phyloP scores from a whole-genome alignment of 2,797 vertebrate species.

The Sciurus vulgaris region DNA sequence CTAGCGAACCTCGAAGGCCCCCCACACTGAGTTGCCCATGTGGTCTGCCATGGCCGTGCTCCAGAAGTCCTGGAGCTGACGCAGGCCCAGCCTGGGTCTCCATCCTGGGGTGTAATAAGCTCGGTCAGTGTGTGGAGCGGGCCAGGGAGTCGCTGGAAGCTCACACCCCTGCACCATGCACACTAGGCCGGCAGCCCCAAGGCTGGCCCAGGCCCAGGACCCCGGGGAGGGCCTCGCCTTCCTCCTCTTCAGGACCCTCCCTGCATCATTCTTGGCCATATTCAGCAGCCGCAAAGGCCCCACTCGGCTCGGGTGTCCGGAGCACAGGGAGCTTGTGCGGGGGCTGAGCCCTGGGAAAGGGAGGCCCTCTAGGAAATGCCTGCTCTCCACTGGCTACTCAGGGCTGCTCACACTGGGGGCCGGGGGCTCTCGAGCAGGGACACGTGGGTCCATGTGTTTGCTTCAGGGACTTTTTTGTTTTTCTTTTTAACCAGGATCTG shows the following conservation, averaged over 20 bases:
- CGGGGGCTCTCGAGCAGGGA: no score
- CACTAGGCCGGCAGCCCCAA: neutral
- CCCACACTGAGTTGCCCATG: neutral
- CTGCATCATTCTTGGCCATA: neutral
- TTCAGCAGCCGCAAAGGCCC: neutral
- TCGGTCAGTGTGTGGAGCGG: neutral
- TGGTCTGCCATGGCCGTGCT: neutral
- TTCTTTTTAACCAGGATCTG: neutral
- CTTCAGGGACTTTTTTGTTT: no score
- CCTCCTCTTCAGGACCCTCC: neutral
- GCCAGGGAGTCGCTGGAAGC: no score
- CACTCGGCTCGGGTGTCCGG: neutral
- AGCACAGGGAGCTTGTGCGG: fast-evolving
- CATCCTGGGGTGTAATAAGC: neutral
- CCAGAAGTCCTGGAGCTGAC: neutral
- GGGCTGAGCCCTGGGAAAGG: no score
- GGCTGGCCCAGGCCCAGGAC: neutral
- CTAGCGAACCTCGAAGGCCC: neutral
- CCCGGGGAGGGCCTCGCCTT: no score
- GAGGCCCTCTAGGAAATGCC: neutral
- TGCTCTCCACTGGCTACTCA: fast-evolving
- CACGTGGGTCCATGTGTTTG: no score
- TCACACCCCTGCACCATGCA: fast-evolving
- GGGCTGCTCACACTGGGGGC: no score
- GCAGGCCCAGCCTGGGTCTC: neutral